Conservation (phyloP, 1,140 invertebrate species). For the Drosophila santomea region DNA sequence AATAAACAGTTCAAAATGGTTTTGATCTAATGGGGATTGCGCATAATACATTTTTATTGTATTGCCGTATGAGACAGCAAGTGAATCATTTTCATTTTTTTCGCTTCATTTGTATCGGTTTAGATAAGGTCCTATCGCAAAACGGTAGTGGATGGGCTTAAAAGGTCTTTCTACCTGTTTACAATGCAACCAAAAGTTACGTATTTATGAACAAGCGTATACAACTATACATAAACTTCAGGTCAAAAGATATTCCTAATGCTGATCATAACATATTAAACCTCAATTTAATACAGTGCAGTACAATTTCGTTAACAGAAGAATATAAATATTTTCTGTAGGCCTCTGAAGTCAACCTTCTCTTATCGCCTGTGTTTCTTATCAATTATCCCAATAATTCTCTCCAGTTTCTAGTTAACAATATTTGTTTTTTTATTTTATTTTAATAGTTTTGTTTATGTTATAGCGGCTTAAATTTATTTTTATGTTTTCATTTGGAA, state of each 20-base stretch:
- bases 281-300: no score
- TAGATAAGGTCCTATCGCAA: slow-evolving; percentile 19
- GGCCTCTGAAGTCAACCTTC: no score
- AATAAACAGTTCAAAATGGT: slow-evolving; percentile 37
- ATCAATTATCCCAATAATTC: background rate
- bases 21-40: background rate
- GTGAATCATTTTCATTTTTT: slow-evolving; percentile 11
- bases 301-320: no score
- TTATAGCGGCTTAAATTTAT: slow-evolving; percentile 47
- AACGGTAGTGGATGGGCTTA: no score
- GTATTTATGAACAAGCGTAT: no score
- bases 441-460: slow-evolving; percentile 32
- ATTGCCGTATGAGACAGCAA: background rate
- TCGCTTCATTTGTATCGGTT: background rate
- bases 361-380: no score
- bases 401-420: slow-evolving; percentile 41
- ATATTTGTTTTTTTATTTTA: slow-evolving; percentile 41
- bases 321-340: no score
- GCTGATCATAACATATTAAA: no score
- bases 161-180: no score
- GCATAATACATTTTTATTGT: background rate
- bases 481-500: slow-evolving; percentile 45
- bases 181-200: no score
- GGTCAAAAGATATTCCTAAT: no score
- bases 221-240: no score